Evolutionary conservation across 2,888 invertebrate species (phyloP), one percentile per base, ranked within the genome.

Genomic region (Panopea generosa): DNA sequence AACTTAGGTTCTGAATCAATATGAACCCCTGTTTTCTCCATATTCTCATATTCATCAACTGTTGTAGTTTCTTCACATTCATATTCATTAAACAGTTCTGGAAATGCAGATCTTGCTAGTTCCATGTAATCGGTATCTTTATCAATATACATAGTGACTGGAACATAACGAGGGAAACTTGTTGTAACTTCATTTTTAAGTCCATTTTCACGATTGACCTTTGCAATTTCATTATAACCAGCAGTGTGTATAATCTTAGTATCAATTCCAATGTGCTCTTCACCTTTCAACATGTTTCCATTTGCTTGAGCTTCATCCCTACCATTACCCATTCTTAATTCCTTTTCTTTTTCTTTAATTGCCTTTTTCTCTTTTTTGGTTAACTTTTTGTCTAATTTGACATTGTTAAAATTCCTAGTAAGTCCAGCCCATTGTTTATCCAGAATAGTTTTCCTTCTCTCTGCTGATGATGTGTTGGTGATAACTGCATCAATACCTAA

Each of bases 401-500:
- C 29, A 16, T 65, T 56, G 40, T 72, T 60, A 18, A 60, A 62
- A 61, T 85, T 86, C 26, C 77, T 76, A 0, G 82, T 71, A 4
- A 89, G 65, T 24, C 86, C 84, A 6, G 77, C 45, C 89, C 88
- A 90, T 63, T 90, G 86, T 66, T 84, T 86, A 20, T 68, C 70
- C 11, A 91, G 67, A 18, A 83, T 80, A 20, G 57, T 62, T 14
- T 79, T 78, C 24, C 92, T 75, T 52, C 93, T 92, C 9, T 94
- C 93, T 7, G 97, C 96, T 73, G 96, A 95, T 67, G 94, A 92
- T 0, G 95, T 95, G 77, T 96, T 97, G 0, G 92, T 90, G 11
- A 93, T 90, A 22, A 95, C 95, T 9, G 96, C 95, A 93, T 98
- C 98, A 0, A 98, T 94, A 0, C 97, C 97, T 16, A 98, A 93